Percentiles rank a stretch among this genome's conserved stretches.
phyloP scores from a whole-genome alignment of 2,797 vertebrate genomes.

The Hydrocynus forskahlii region DNA sequence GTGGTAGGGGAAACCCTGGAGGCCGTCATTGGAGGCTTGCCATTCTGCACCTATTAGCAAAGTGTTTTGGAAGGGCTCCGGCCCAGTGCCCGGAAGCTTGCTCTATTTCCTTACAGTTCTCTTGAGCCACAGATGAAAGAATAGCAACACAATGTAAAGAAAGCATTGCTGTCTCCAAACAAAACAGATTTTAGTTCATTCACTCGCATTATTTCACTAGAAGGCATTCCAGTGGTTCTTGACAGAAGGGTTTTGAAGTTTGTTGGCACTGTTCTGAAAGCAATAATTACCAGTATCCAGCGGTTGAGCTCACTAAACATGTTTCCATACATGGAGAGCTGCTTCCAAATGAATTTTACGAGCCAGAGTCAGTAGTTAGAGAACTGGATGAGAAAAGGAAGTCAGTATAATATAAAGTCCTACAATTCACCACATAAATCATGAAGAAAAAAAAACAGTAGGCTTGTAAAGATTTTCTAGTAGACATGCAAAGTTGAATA shows the following conservation, averaged over 20 bases:
- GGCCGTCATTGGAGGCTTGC: slow-evolving; percentile 2
- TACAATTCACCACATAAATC: not conserved
- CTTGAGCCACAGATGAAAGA: slow-evolving; percentile 2
- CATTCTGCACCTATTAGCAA: not conserved
- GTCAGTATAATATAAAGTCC: not conserved
- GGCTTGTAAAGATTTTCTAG: not conserved
- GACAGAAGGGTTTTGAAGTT: not conserved
- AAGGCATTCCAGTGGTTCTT: slow-evolving; percentile 2
- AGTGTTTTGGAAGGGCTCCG: not conserved
- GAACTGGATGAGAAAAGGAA: not conserved
- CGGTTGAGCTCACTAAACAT: not conserved
- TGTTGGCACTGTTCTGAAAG: slow-evolving; percentile 5
- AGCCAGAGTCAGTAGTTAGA: not conserved
- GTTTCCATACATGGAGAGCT: not conserved
- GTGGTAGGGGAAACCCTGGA: not conserved
- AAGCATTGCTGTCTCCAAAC: slow-evolving; percentile 10
- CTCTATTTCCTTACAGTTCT: slow-evolving; percentile 11
- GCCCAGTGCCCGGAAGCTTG: not conserved
- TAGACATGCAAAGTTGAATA: not conserved
- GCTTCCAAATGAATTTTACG: not conserved
- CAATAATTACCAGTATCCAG: not conserved
- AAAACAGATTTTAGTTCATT: not conserved
- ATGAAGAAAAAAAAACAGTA: not conserved
- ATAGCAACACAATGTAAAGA: not conserved
- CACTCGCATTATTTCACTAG: slow-evolving; percentile 4